A percentile compares a stretch with the other conserved stretches of the same genome.
Evolutionary conservation across 2,797 vertebrate species (phyloP).

Genomic region (Mareca strepera): DNA sequence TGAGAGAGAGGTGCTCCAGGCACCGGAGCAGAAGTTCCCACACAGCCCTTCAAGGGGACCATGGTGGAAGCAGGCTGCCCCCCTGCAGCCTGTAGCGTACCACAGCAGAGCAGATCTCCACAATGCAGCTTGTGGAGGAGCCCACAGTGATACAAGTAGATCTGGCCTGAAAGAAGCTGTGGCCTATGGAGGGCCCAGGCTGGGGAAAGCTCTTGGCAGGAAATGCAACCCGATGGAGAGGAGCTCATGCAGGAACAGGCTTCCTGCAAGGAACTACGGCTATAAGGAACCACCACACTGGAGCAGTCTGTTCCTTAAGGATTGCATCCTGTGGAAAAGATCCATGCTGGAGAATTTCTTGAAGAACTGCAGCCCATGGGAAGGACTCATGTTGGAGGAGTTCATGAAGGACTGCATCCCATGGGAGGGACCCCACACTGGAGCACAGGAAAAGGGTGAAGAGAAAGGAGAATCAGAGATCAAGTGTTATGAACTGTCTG

Average conservation of each 20-base stretch:
- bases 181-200: background rate
- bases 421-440: background rate
- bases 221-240: background rate
- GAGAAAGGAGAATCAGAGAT: background rate
- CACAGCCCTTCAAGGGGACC: background rate
- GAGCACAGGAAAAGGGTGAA: background rate
- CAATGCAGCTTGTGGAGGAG: background rate
- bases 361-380: background rate
- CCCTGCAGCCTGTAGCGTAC: background rate
- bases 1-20: background rate
- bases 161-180: background rate
- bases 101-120: fast-evolving
- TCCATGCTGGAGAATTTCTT: background rate
- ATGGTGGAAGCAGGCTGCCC: background rate
- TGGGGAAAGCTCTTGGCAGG: background rate
- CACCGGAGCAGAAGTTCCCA: background rate
- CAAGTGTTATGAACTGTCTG: background rate
- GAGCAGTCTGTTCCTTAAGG: background rate
- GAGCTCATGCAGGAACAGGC: background rate
- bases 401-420: background rate
- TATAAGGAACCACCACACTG: background rate
- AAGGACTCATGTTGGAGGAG: background rate
- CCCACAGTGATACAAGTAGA: background rate
- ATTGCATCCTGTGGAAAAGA: background rate
- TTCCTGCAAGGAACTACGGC: background rate